Percentiles rank a stretch among this genome's conserved stretches.
phyloP scores from a whole-genome alignment of 1,140 invertebrate genomes.

The Parasteatoda tepidariorum region DNA sequence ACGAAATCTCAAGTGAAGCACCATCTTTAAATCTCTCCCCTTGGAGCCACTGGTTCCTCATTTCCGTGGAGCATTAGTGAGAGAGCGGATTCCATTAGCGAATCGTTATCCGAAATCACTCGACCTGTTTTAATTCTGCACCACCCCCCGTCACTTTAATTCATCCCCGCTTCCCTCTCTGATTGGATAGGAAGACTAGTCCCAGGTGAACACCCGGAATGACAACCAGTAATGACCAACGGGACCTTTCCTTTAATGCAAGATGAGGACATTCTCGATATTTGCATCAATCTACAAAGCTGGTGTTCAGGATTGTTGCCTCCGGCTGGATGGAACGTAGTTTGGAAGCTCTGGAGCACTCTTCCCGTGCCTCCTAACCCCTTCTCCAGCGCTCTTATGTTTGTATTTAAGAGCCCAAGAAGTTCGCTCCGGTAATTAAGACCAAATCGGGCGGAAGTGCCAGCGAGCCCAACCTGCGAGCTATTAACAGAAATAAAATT shows the following conservation, averaged over 20 bases:
- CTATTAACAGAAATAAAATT: conserved; percentile 37
- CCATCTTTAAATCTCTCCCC: conserved; percentile 36
- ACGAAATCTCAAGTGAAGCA: background rate
- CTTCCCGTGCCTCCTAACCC: background rate
- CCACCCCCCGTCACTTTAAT: background rate
- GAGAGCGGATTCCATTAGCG: conserved; percentile 38
- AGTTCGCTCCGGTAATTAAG: conserved; percentile 31
- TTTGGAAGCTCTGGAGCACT: background rate
- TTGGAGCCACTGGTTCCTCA: background rate
- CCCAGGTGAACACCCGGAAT: conserved; percentile 16
- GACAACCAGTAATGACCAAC: conserved; percentile 36
- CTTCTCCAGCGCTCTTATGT: background rate
- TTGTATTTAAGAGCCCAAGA: conserved; percentile 47
- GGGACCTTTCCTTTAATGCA: conserved; percentile 35
- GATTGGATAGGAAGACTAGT: conserved; percentile 13
- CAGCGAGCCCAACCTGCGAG: conserved; percentile 18
- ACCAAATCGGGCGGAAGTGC: conserved; percentile 40
- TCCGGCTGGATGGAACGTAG: background rate
- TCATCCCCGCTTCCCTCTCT: background rate
- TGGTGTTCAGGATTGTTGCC: conserved; percentile 29
- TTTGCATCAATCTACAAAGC: conserved; percentile 50
- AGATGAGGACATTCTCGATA: conserved; percentile 23
- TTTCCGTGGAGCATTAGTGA: background rate
- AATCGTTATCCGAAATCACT: conserved; percentile 59
- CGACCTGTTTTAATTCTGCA: conserved; percentile 48